Conservation (phyloP, 2,797 vertebrate genomes). For the Myotis findleyi region DNA sequence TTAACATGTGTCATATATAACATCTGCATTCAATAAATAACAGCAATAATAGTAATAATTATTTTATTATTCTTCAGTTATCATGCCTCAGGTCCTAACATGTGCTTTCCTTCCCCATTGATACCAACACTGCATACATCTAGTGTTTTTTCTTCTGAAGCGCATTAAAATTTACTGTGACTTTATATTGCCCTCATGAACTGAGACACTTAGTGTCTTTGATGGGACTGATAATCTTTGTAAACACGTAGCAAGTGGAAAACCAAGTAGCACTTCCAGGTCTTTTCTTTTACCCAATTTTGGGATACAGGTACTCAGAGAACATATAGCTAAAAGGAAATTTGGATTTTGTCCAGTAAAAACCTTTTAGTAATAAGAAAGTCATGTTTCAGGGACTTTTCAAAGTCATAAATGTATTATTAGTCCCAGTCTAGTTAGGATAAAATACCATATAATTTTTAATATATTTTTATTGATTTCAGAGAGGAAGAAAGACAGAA, state of each 20-base stretch:
- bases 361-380: background rate
- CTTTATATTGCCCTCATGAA: background rate
- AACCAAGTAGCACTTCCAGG: background rate
- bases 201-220: background rate
- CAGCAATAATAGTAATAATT: background rate
- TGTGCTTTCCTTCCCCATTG: background rate
- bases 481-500: too few species aligned
- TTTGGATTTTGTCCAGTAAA: background rate
- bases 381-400: background rate
- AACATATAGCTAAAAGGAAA: background rate
- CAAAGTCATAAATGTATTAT: background rate
- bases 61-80: background rate
- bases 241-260: background rate
- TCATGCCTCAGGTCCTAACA: background rate
- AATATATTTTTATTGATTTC: background rate
- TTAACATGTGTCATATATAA: background rate
- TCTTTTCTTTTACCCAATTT: background rate
- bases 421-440: background rate
- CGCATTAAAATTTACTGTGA: background rate
- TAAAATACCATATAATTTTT: background rate
- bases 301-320: background rate
- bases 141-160: background rate
- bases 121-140: background rate
- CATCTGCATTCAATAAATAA: background rate
- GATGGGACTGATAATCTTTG: background rate